Evolutionary conservation across 92 coral and sea anemone species (phyloP).

Genomic region (Heteractis magnifica): DNA sequence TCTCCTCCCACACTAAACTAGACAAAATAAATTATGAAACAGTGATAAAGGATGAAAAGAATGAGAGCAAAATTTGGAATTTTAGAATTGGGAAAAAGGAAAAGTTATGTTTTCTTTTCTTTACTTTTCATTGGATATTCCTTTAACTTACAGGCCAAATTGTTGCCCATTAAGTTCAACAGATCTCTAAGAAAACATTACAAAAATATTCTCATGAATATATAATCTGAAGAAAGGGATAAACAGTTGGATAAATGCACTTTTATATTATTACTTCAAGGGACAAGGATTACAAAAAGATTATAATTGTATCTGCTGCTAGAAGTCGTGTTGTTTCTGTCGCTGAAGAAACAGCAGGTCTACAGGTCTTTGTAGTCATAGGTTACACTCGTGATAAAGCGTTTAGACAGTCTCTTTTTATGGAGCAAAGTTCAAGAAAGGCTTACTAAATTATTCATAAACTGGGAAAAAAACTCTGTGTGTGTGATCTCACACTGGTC

Average conservation of each 20-base stretch:
- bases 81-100: no score
- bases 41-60: no score
- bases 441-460: neutral
- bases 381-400: neutral
- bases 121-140: no score
- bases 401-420: neutral
- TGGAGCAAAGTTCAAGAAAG: constrained; percentile 27
- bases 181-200: neutral
- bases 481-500: neutral
- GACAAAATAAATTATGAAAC: no score
- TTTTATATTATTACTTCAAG: no score
- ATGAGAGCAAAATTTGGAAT: no score
- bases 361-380: neutral
- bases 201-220: neutral
- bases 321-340: neutral
- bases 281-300: no score
- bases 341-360: neutral
- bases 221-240: neutral
- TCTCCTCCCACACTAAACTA: no score
- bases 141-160: no score
- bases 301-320: neutral
- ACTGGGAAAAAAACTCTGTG: neutral
- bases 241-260: no score
- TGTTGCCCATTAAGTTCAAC: no score
- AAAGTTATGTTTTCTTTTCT: no score